Evolutionary conservation across 2,888 invertebrate genomes (phyloP), one percentile per base, ranked within the genome.

Genomic region (Cerastoderma edule): DNA sequence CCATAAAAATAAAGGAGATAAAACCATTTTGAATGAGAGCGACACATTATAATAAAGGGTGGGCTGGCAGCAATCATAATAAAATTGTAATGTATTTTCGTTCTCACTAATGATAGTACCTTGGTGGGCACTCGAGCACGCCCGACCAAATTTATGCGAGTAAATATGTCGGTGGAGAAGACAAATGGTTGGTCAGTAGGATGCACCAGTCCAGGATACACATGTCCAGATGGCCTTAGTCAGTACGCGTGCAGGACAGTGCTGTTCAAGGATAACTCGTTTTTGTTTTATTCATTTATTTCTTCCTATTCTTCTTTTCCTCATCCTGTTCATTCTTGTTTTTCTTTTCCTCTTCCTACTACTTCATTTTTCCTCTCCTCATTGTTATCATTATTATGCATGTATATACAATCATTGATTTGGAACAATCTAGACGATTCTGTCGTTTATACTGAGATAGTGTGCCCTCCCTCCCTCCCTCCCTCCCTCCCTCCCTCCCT

Each of bases 11-110:
- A 1, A 24, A 22, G 24, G 5, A 24, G 24, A 53, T 22, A 53
- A 22, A 10, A 10, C 8, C 10, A 6, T 50, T 50, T 50, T 22
- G 22, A 10, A 16, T 50, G 10, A 16, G 22, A 6, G 5, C 22
- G 50, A 13, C 22, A 13, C 10, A 50, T 6, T 19, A 50, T 50
- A 32, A 39, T 24, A 22, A 22, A 35, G 39, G 33, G 39, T 60
- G 60, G 39, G 27, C 24, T 39, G n/a, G n/a, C 39, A n/a, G 8
- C n/a, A 22, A 60, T 78, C 74, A 67, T 50, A 73, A 78, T 78
- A 78, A 78, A 78, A 71, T 67, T 74, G 67, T 56, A 71, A 78
- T 78, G 63, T 66, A 57, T 78, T 77, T 70, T 67, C 50, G 32
- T 56, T 19, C 22, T 19, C 44, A n/a, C 56, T 57, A 68, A 68